Conservation (phyloP, 1,140 invertebrate species). For the Tyrophagus putrescentiae region DNA sequence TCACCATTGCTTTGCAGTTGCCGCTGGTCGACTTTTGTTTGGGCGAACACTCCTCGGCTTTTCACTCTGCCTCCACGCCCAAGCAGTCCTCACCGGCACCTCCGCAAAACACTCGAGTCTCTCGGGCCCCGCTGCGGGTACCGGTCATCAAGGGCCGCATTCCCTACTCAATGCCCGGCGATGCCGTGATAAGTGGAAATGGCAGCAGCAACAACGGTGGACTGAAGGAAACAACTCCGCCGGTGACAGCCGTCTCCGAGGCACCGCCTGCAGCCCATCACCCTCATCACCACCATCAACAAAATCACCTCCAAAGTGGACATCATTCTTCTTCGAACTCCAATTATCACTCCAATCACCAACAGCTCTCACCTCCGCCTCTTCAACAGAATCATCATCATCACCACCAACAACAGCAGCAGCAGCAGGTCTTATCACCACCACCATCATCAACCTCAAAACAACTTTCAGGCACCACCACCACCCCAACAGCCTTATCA, state of each 20-base stretch:
- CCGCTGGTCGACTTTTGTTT: too few species aligned
- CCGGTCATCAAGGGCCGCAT: slow-evolving; percentile 3
- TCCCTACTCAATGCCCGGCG: background rate
- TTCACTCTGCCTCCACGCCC: too few species aligned
- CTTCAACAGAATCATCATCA: background rate
- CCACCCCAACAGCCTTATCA: too few species aligned
- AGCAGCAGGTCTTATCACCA: background rate
- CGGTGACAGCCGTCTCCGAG: background rate
- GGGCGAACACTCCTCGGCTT: too few species aligned
- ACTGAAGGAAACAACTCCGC: too few species aligned
- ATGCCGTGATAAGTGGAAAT: too few species aligned
- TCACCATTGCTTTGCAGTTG: too few species aligned
- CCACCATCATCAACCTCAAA: background rate
- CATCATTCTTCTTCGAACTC: background rate
- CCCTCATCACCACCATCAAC: background rate
- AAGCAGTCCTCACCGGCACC: slow-evolving; percentile 4
- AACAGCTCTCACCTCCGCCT: background rate
- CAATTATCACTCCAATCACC: too few species aligned
- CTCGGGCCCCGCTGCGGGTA: slow-evolving; percentile 1
- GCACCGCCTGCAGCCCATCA: background rate
- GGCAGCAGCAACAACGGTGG: too few species aligned
- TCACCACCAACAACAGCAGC: background rate
- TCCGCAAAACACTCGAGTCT: background rate
- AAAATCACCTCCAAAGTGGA: background rate
- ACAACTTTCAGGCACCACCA: background rate